Conservation (phyloP, 1,140 invertebrate species). For the Drosophila dunni region DNA sequence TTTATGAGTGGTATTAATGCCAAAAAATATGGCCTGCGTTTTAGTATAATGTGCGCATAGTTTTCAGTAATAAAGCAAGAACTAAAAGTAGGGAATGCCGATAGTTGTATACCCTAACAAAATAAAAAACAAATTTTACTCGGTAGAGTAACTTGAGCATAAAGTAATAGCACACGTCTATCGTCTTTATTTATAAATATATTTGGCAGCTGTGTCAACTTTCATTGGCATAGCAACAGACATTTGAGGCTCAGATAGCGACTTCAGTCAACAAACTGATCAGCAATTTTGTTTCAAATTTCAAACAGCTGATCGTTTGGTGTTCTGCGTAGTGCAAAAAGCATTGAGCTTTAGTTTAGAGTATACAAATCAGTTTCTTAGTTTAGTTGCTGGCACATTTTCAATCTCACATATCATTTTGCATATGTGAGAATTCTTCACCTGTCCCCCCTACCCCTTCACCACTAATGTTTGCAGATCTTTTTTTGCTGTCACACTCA, state of each 20-base stretch:
- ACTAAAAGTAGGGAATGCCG: neutral
- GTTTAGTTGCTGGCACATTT: slow-evolving; percentile 27
- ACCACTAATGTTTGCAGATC: slow-evolving; percentile 14
- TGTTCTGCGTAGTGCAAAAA: no score
- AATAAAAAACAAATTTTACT: no score
- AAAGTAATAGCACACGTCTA: neutral
- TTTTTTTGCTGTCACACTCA: slow-evolving; percentile 28
- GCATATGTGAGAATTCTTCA: slow-evolving; percentile 15
- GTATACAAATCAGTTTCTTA: neutral
- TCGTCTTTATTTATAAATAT: neutral
- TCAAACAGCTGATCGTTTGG: no score
- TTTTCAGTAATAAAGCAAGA: slow-evolving; percentile 13
- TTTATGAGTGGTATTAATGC: slow-evolving; percentile 65
- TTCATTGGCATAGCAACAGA: slow-evolving; percentile 5
- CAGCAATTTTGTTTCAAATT: neutral
- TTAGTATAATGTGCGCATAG: slow-evolving; percentile 41
- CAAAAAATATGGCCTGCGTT: slow-evolving; percentile 62
- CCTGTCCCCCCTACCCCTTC: neutral
- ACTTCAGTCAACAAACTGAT: neutral
- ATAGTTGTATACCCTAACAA: neutral
- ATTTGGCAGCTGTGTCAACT: slow-evolving; percentile 1
- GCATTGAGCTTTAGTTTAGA: neutral
- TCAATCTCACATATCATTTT: slow-evolving; percentile 16
- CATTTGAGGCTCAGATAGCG: neutral
- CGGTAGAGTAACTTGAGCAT: neutral